Conservation (phyloP, 64 coral and sea anemone genomes). For the Trachythela sp. region DNA sequence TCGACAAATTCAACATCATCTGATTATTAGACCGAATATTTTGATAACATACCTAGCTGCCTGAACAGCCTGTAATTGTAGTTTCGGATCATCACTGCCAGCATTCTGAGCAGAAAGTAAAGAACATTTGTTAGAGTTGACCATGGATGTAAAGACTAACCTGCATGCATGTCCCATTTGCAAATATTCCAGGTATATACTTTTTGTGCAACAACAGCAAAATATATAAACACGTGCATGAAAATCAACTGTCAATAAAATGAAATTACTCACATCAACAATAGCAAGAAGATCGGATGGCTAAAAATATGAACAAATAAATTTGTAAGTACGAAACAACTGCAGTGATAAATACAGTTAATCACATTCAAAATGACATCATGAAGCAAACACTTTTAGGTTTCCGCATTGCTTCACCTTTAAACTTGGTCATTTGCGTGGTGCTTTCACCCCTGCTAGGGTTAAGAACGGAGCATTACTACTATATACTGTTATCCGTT, state of each 20-base stretch:
- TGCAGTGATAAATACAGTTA: no score
- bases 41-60: slow-evolving; percentile 56
- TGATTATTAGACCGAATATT: no score
- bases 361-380: not conserved
- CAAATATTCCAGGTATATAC: no score
- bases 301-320: not conserved
- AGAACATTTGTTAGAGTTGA: not conserved
- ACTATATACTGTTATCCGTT: no score
- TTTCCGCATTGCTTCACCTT: no score
- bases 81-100: slow-evolving; percentile 52
- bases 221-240: not conserved
- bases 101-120: not conserved
- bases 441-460: no score
- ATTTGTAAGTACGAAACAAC: not conserved
- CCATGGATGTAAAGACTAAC: not conserved
- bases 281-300: not conserved
- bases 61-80: slow-evolving; percentile 67
- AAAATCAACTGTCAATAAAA: slow-evolving; percentile 51
- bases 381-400: not conserved
- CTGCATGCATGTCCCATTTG: no score
- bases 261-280: slow-evolving; percentile 29
- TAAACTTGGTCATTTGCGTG: no score
- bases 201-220: no score
- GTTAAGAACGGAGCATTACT: no score
- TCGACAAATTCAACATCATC: no score